phyloP scores from a whole-genome alignment of 2,113 vertebrate genomes.

The Nematolebias whitei region DNA sequence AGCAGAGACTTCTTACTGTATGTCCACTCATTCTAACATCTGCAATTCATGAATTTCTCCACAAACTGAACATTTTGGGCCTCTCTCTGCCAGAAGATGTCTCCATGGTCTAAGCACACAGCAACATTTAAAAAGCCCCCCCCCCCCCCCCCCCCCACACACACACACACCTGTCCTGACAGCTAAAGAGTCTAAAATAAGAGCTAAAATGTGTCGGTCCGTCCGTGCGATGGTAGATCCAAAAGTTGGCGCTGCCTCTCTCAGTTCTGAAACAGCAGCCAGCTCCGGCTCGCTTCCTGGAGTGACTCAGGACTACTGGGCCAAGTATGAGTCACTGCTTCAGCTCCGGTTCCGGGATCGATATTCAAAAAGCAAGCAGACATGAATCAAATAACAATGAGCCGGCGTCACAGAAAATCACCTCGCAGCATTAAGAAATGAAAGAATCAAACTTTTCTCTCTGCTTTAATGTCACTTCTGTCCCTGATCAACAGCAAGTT shows the following conservation, averaged over 20 bases:
- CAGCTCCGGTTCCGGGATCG: slow-evolving; percentile 56
- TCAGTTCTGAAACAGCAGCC: slow-evolving; percentile 42
- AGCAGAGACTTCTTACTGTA: slow-evolving; percentile 13
- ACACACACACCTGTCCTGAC: slow-evolving; percentile 27
- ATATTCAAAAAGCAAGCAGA: slow-evolving; percentile 69
- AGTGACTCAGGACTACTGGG: slow-evolving; percentile 65
- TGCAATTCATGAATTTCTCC: slow-evolving; percentile 9
- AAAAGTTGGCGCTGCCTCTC: slow-evolving; percentile 51
- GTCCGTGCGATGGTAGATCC: slow-evolving; percentile 39
- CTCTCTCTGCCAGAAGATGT: slow-evolving; percentile 13
- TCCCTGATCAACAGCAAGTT: background rate
- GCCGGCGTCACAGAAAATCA: slow-evolving; percentile 69
- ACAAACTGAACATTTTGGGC: slow-evolving; percentile 19
- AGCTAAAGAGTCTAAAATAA: slow-evolving; percentile 51
- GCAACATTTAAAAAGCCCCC: slow-evolving; percentile 41
- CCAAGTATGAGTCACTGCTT: slow-evolving; percentile 63
- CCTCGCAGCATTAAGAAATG: slow-evolving; percentile 68
- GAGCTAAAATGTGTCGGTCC: slow-evolving; percentile 57
- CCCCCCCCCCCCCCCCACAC: too few relatives aligned
- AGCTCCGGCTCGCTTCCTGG: slow-evolving; percentile 49
- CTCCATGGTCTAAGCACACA: slow-evolving; percentile 43
- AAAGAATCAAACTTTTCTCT: slow-evolving; percentile 34
- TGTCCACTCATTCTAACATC: slow-evolving; percentile 11
- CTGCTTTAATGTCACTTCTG: slow-evolving; percentile 27
- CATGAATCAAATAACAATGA: slow-evolving; percentile 76